Percentiles rank a stretch among this genome's conserved stretches.
Evolutionary conservation across 2,888 invertebrate species (phyloP).

Genomic region (Raillietiella orientalis): DNA sequence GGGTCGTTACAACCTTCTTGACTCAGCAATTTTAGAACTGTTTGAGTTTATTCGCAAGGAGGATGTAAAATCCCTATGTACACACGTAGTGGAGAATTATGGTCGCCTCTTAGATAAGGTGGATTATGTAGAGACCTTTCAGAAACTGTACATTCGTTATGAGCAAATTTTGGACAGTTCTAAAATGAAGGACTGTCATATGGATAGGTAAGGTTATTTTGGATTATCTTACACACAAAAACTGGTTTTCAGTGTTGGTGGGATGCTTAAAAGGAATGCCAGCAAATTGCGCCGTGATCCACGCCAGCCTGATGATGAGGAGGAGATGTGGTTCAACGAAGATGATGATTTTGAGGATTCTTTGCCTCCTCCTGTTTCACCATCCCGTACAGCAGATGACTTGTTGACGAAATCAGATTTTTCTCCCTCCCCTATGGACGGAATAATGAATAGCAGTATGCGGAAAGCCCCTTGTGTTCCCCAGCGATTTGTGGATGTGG

Average conservation of each 20-base stretch:
- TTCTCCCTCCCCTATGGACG: no score
- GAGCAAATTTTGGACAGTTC: conserved; percentile 78
- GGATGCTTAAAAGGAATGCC: conserved; percentile 30
- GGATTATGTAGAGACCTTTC: conserved; percentile 94
- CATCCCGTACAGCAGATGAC: conserved; percentile 8
- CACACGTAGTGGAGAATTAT: conserved; percentile 85
- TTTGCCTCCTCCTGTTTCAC: conserved; percentile 16
- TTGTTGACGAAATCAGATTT: no score
- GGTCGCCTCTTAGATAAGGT: conserved; percentile 75
- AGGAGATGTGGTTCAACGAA: conserved; percentile 96
- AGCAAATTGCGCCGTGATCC: conserved; percentile 61
- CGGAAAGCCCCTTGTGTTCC: no score
- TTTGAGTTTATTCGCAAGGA: conserved; percentile 94
- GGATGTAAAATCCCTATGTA: conserved; percentile 60
- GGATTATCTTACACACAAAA: neutral
- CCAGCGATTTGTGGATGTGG: no score
- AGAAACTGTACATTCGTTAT: conserved; percentile 54
- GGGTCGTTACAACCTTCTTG: conserved; percentile 87
- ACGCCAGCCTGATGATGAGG: conserved; percentile 77
- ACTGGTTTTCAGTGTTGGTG: conserved; percentile 25
- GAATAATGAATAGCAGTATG: no score
- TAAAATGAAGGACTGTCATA: conserved; percentile 7
- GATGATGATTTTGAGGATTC: conserved; percentile 29
- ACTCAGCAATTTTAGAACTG: conserved; percentile 93
- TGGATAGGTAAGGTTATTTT: neutral